These are phyloP conservation scores for Caerostris extrusa DNA, from an alignment of 1,140 invertebrate species.

Conservation along the genomic window DNA sequence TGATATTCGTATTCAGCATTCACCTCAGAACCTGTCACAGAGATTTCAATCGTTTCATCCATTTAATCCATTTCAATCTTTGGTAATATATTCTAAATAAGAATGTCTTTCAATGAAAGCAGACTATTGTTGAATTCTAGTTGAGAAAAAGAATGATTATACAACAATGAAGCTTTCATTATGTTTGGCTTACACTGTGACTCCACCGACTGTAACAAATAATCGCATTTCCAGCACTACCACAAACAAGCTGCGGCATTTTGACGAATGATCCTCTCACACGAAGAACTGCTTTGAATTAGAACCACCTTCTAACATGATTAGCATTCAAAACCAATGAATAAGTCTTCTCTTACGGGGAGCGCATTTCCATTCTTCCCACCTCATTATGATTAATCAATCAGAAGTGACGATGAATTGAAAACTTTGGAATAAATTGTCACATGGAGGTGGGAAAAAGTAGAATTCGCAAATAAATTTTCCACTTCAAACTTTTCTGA, in stretches of 20 bases:
- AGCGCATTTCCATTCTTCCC: not conserved
- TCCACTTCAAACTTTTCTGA: not conserved
- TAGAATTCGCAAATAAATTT: not conserved
- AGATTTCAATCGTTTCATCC: no score
- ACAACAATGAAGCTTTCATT: not conserved
- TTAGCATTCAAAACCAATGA: not conserved
- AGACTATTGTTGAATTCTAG: no score
- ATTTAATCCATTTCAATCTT: no score
- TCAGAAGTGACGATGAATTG: not conserved
- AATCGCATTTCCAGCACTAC: not conserved
- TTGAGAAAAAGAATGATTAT: no score
- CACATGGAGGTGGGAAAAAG: not conserved
- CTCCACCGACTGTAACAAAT: not conserved
- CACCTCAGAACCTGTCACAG: no score
- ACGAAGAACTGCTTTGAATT: not conserved
- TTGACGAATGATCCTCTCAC: not conserved
- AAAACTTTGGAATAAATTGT: not conserved
- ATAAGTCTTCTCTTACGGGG: not conserved
- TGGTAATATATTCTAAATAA: no score
- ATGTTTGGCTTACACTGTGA: not conserved
- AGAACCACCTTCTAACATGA: not conserved
- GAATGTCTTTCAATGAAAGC: no score
- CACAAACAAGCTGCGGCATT: not conserved
- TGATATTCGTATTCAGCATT: no score
- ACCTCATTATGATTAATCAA: no score